Evolutionary conservation across 2,113 vertebrate species (phyloP).

Genomic region (Tachuris rubrigastra): DNA sequence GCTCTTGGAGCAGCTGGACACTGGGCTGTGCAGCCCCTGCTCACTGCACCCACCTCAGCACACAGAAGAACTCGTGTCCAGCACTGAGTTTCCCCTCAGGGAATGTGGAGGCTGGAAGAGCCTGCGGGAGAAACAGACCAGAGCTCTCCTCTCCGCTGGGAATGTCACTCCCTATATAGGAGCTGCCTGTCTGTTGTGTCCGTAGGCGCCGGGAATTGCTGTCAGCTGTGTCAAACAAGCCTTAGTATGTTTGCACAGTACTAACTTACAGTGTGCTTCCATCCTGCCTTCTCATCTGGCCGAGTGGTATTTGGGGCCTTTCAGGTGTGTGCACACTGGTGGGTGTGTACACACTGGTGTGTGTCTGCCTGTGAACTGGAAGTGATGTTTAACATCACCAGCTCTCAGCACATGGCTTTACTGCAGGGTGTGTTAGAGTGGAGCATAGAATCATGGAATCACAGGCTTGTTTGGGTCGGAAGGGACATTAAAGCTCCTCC

Average conservation of each 20-base stretch:
- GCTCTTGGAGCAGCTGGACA: neutral
- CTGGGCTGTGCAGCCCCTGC: neutral
- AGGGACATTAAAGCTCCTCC: neutral
- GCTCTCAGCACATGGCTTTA: rapidly evolving
- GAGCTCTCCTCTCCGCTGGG: neutral
- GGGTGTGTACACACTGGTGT: no score
- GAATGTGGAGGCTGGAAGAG: neutral
- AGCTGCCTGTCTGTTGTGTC: neutral
- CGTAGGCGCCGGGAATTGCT: neutral
- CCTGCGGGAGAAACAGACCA: neutral
- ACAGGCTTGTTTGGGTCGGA: neutral
- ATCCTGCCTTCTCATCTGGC: neutral
- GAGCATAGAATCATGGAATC: neutral
- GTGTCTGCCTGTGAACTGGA: neutral
- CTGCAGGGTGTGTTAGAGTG: neutral
- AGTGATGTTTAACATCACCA: neutral
- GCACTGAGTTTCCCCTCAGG: neutral
- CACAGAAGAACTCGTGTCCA: neutral
- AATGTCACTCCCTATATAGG: neutral
- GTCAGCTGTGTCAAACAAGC: neutral
- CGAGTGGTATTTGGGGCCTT: neutral
- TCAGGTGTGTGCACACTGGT: neutral
- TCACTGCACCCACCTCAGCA: neutral
- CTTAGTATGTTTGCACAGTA: neutral
- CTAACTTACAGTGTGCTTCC: neutral